Conservation (phyloP, 2,888 invertebrate genomes). For the Beris chalybata region DNA sequence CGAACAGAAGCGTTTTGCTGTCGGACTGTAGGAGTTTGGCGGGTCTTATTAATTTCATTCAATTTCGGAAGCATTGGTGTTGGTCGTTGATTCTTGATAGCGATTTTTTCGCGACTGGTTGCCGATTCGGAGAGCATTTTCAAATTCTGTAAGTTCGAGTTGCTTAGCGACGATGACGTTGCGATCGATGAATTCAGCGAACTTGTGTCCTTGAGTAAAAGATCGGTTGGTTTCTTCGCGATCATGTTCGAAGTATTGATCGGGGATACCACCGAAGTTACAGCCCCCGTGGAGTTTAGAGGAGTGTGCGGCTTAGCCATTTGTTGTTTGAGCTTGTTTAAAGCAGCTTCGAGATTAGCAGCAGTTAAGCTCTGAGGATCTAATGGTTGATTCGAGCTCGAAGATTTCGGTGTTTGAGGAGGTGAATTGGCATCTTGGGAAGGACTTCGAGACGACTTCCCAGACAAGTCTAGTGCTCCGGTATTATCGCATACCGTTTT, state of each 20-base stretch:
- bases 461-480: slow-evolving; percentile 61
- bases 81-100: slow-evolving; percentile 43
- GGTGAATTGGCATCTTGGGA: slow-evolving; percentile 41
- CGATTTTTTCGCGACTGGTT: slow-evolving; percentile 52
- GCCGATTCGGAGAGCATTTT: slow-evolving; percentile 59
- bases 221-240: not conserved
- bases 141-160: slow-evolving; percentile 57
- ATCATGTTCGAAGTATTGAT: slow-evolving; percentile 22
- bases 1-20: slow-evolving; percentile 63
- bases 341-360: slow-evolving; percentile 41
- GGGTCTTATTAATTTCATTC: slow-evolving; percentile 56
- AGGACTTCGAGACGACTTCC: slow-evolving; percentile 50
- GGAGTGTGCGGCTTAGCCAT: slow-evolving; percentile 14
- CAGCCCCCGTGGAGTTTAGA: slow-evolving; percentile 7
- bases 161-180: slow-evolving; percentile 15
- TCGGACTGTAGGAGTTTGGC: slow-evolving; percentile 48
- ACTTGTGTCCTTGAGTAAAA: not conserved
- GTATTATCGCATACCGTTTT: slow-evolving; percentile 57
- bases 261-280: slow-evolving; percentile 11
- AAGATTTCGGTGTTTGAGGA: slow-evolving; percentile 35
- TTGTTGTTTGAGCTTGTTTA: slow-evolving; percentile 53
- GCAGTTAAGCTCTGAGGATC: slow-evolving; percentile 26
- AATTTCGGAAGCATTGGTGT: slow-evolving; percentile 51
- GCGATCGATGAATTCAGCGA: slow-evolving; percentile 13
- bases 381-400: slow-evolving; percentile 11